A percentile compares a stretch with the other conserved stretches of the same genome.
phyloP scores from a whole-genome alignment of 2,113 vertebrate genomes.

The Macrotus californicus region DNA sequence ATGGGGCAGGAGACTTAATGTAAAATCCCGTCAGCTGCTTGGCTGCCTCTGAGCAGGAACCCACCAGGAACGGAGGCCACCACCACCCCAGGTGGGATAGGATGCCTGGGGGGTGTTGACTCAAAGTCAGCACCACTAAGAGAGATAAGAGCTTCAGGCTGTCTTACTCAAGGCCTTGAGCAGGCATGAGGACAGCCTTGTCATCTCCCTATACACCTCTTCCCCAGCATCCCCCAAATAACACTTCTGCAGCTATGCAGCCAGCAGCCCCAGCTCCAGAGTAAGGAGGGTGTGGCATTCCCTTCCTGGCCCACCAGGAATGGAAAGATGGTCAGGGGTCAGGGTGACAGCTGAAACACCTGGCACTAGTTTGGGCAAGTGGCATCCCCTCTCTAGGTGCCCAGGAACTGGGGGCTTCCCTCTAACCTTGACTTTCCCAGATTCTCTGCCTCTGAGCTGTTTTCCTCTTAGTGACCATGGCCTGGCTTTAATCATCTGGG shows the following conservation, averaged over 20 bases:
- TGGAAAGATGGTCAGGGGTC: neutral
- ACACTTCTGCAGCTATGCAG: no score
- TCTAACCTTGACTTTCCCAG: neutral
- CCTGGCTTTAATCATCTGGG: neutral
- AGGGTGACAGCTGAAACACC: fast-evolving
- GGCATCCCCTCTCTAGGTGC: no score
- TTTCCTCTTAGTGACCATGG: neutral
- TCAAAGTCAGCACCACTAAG: neutral
- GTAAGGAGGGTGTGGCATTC: neutral
- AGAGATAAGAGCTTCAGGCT: neutral
- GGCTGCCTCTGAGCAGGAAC: neutral
- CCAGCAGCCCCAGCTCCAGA: neutral
- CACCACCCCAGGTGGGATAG: neutral
- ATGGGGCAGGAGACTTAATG: neutral
- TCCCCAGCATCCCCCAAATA: neutral
- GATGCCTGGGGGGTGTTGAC: neutral
- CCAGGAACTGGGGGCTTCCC: neutral
- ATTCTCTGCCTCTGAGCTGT: neutral
- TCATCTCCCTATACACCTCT: neutral
- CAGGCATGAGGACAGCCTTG: neutral
- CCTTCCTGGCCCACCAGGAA: neutral
- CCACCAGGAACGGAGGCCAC: no score
- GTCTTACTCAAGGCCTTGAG: neutral
- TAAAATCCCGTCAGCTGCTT: neutral
- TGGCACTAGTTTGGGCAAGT: neutral